Base-by-base conservation (phyloP, 2,888 invertebrate genomes). In the Frankliniella fusca region DNA sequence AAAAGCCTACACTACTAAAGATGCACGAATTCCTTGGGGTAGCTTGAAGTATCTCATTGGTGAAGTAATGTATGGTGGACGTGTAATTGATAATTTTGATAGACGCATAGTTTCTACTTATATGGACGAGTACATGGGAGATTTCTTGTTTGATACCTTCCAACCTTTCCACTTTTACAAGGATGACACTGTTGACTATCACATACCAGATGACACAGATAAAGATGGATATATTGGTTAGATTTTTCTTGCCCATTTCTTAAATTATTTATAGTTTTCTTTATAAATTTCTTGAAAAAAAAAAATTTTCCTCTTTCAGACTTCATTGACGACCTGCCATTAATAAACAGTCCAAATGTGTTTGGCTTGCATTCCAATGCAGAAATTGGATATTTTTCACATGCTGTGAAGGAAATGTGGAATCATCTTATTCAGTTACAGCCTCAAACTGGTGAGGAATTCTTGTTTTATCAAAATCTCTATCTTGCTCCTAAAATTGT, bases 321-420 rank as follows among this genome's bases (percentile, higher is more conserved):
- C 80, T 92, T 91, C 86, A 94, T 97, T 86, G 96, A 97, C 87
- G 90, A 91, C 80, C 89, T 97, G 76, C 97, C 97, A 0, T 88
- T 97, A 83, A 92, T 93, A 28, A 97, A 96, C 88, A 93, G 94
- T 18, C 97, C 97, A 3, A 95, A 95, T 87, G 96, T 97, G 82
- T 96, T 97, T 89, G 97, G 97, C 12, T 89, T 97, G 81, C 96
- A 97, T 89, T 93, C 96, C n/a, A 97, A 97, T 89, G 97, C 97
- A 0, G 97, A 97, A 90, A 97, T 97, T 87, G 96, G 84, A 12
- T 97, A 97, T 89, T 97, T 96, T 88, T 96, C 96, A 82, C 93
- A 94, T 87, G 94, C 96, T 0, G 94, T 95, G 15, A 93, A 94
- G 85, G 93, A 93, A 87, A 95, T 97, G 90, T 97, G 97, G 96